Evolutionary conservation across 1,140 invertebrate species (phyloP).

Genomic region (Macrotrachela quadricornifera): DNA sequence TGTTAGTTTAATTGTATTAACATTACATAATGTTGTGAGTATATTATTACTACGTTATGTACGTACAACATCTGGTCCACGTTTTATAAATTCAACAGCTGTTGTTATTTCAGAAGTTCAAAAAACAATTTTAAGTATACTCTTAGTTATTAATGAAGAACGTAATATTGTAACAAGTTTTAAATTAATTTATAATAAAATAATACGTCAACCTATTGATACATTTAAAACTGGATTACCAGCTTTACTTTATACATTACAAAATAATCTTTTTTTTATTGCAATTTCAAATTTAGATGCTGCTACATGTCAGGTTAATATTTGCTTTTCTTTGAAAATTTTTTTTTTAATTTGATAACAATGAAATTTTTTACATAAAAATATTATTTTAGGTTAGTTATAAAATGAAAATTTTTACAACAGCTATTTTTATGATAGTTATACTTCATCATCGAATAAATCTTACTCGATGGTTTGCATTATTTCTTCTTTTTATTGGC

Average conservation of each 20-base stretch:
- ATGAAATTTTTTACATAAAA: too few relatives aligned
- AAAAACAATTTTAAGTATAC: slow-evolving; percentile 52
- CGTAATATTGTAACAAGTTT: too few relatives aligned
- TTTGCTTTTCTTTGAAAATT: neutral
- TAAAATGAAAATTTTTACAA: slow-evolving; percentile 91
- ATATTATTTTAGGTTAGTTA: slow-evolving; percentile 68
- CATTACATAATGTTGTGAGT: slow-evolving; percentile 75
- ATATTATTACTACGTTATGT: slow-evolving; percentile 83
- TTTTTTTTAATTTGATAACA: neutral
- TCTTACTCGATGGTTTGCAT: slow-evolving; percentile 61
- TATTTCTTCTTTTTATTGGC: slow-evolving; percentile 61
- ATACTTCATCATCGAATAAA: slow-evolving; percentile 58
- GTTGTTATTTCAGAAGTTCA: slow-evolving; percentile 80
- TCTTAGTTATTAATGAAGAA: slow-evolving; percentile 35
- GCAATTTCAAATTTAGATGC: slow-evolving; percentile 92
- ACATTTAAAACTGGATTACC: slow-evolving; percentile 64
- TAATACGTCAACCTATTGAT: too few relatives aligned
- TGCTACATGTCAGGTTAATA: slow-evolving; percentile 76
- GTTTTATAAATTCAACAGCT: slow-evolving; percentile 80
- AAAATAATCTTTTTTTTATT: slow-evolving; percentile 89
- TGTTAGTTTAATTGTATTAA: slow-evolving; percentile 62
- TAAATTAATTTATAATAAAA: too few relatives aligned
- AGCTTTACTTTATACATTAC: slow-evolving; percentile 76
- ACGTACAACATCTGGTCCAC: slow-evolving; percentile 57
- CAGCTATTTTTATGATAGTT: slow-evolving; percentile 78